Conservation (phyloP, 2,888 invertebrate genomes). For the Sussaba pulchella region DNA sequence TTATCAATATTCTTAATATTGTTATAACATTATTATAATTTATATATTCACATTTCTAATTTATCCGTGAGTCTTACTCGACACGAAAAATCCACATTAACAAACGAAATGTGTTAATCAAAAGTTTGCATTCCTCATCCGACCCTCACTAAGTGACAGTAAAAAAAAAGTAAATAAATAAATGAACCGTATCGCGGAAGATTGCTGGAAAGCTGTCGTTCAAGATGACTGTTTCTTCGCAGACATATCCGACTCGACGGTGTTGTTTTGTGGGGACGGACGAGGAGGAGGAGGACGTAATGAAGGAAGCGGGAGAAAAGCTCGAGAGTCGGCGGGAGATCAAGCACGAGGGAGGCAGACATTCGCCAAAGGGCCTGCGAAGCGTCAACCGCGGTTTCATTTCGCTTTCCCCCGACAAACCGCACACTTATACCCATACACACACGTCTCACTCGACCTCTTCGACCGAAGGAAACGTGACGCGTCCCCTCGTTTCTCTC, state of each 20-base stretch:
- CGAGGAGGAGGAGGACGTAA: slow-evolving; percentile 32
- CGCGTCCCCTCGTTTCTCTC: slow-evolving; percentile 32
- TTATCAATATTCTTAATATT: too few species aligned
- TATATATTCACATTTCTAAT: too few species aligned
- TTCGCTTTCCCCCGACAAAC: slow-evolving; percentile 41
- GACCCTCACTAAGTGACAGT: too few species aligned
- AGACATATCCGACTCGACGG: slow-evolving; percentile 33
- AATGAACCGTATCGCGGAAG: background rate
- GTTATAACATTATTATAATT: too few species aligned
- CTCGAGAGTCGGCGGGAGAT: slow-evolving; percentile 42
- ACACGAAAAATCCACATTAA: too few species aligned
- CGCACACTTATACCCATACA: too few species aligned
- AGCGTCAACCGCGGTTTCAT: slow-evolving; percentile 47
- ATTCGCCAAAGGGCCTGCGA: slow-evolving; percentile 37
- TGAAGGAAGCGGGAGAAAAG: slow-evolving; percentile 33
- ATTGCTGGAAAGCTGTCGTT: slow-evolving; percentile 7
- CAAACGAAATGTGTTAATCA: too few species aligned
- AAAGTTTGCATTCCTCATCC: too few species aligned
- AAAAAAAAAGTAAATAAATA: too few species aligned
- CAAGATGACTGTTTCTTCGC: slow-evolving; percentile 33
- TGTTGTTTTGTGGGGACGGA: slow-evolving; percentile 35
- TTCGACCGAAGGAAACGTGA: slow-evolving; percentile 41
- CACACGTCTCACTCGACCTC: slow-evolving; percentile 43
- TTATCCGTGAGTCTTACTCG: too few species aligned
- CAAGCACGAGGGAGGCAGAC: slow-evolving; percentile 37